Evolutionary conservation across 2,888 invertebrate species (phyloP).

Genomic region (Sesamia inferens): DNA sequence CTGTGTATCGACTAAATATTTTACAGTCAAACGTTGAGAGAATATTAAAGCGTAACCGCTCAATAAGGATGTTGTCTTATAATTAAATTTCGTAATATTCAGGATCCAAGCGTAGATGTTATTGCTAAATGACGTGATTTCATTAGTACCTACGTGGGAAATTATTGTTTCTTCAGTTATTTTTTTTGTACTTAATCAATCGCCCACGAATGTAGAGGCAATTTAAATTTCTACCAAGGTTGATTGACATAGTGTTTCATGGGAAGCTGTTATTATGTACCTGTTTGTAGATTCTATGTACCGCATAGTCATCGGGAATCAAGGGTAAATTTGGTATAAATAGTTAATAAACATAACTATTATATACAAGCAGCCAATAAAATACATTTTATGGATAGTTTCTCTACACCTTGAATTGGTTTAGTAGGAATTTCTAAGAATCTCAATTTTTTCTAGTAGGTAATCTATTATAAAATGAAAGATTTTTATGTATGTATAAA

Average conservation of each 20-base stretch:
- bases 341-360: no score
- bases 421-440: no score
- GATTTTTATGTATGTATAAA: no score
- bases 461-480: no score
- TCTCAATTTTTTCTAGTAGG: no score
- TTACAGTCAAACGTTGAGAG: background rate
- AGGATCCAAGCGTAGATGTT: background rate
- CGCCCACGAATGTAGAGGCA: background rate
- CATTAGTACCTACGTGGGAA: slow-evolving; percentile 6
- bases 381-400: no score
- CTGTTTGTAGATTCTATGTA: background rate
- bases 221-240: slow-evolving; percentile 1
- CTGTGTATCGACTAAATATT: background rate
- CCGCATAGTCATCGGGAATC: background rate
- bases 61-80: background rate
- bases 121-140: slow-evolving; percentile 11
- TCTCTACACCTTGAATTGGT: no score
- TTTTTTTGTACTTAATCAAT: background rate
- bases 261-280: background rate
- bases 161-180: slow-evolving; percentile 10
- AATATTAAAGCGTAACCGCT: background rate
- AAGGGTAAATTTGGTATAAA: no score
- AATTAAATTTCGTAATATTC: slow-evolving; percentile 11
- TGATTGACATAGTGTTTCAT: background rate
- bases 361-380: no score